Conservation (phyloP, 1,140 invertebrate genomes). For the Cyphomyrmex costatus region DNA sequence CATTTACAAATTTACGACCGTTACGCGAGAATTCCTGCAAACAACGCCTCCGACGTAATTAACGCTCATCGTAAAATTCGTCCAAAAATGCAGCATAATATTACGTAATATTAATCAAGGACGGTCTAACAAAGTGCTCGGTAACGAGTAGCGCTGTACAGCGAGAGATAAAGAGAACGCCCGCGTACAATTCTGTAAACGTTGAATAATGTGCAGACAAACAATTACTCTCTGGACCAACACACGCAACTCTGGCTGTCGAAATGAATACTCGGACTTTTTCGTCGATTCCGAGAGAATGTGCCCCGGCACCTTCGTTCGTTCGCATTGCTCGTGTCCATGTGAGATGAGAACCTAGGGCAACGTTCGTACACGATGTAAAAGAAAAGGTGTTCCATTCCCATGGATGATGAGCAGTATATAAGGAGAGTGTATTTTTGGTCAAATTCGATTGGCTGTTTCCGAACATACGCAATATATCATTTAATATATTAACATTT, state of each 20-base stretch:
- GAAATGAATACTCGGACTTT: not conserved
- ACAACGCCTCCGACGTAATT: not conserved
- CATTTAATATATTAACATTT: too few relatives aligned
- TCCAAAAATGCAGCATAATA: conserved; percentile 34
- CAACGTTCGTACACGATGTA: not conserved
- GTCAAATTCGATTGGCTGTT: too few relatives aligned
- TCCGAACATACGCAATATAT: too few relatives aligned
- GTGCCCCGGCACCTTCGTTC: not conserved
- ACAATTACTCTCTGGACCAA: conserved; percentile 15
- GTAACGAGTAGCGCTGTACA: not conserved
- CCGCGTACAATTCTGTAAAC: conserved; percentile 5
- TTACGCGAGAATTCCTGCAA: conserved; percentile 40
- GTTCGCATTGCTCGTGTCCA: not conserved
- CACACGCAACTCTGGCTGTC: conserved; percentile 10
- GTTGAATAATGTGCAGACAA: conserved; percentile 13
- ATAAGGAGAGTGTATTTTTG: too few relatives aligned
- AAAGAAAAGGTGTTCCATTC: too few relatives aligned
- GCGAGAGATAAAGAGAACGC: not conserved
- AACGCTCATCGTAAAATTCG: conserved; percentile 12
- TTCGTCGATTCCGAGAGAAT: not conserved
- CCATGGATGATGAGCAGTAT: too few relatives aligned
- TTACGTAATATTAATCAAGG: conserved; percentile 50
- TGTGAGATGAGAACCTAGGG: not conserved
- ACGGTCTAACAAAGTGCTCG: conserved; percentile 7
- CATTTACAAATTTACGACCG: conserved; percentile 32